These are phyloP conservation scores for Epicampocera succincta DNA, from an alignment of 2,888 invertebrate species.

Conservation along the genomic window DNA sequence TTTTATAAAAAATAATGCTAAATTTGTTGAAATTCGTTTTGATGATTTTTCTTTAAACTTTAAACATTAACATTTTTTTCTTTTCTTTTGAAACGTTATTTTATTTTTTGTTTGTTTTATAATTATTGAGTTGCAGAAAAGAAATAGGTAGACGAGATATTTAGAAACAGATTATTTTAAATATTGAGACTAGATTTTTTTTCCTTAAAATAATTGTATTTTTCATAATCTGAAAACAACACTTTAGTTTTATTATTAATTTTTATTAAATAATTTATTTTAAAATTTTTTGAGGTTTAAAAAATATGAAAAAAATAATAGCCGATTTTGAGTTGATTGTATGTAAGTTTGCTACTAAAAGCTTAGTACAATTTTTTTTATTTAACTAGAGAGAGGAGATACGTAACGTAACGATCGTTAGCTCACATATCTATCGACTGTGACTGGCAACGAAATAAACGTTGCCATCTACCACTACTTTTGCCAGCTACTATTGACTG, in stretches of 20 bases:
- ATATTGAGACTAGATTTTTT: constrained; percentile 57
- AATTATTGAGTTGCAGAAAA: background rate
- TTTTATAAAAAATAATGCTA: too few relatives aligned
- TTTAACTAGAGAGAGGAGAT: constrained; percentile 64
- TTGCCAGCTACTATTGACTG: constrained; percentile 61
- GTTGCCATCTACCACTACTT: constrained; percentile 69
- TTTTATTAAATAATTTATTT: background rate
- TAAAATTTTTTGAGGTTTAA: background rate
- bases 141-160: constrained; percentile 36
- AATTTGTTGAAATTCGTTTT: too few relatives aligned
- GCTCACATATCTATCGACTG: constrained; percentile 72
- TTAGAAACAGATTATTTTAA: constrained; percentile 59
- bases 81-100: constrained; percentile 1
- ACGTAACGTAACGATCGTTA: constrained; percentile 72
- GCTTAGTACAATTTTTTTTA: background rate
- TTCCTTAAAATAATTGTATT: background rate
- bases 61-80: constrained; percentile 3
- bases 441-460: constrained; percentile 70
- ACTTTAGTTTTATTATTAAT: background rate
- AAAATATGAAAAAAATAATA: constrained; percentile 35
- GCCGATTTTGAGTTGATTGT: constrained; percentile 54
- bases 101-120: constrained; percentile 1
- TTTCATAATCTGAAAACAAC: background rate
- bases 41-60: too few relatives aligned
- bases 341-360: background rate